Evolutionary conservation across 2,888 invertebrate species (phyloP).

Genomic region (Lysandra bellargus): DNA sequence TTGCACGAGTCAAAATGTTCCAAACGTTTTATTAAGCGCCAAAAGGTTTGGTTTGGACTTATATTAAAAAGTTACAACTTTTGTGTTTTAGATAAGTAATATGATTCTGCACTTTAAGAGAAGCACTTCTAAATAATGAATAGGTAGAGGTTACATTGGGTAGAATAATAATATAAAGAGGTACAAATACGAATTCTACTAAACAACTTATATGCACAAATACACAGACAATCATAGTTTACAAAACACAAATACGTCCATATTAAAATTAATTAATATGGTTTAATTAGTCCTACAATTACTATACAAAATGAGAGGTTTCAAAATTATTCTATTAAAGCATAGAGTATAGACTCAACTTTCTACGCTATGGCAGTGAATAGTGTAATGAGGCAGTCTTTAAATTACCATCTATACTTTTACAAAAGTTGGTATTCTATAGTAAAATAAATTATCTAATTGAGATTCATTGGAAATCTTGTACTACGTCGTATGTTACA

Average conservation of each 20-base stretch:
- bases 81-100: neutral
- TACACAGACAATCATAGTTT: slow-evolving; percentile 7
- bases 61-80: neutral
- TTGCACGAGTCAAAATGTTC: neutral
- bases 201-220: slow-evolving; percentile 10
- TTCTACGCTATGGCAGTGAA: slow-evolving; percentile 74
- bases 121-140: slow-evolving; percentile 3
- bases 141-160: neutral
- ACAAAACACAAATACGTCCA: slow-evolving; percentile 31
- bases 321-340: slow-evolving; percentile 53
- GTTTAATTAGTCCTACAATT: slow-evolving; percentile 25
- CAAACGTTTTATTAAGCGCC: neutral
- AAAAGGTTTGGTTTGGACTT: neutral
- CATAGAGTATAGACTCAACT: slow-evolving; percentile 59
- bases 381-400: slow-evolving; percentile 70
- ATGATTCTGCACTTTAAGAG: neutral
- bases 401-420: slow-evolving; percentile 46
- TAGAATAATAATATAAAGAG: neutral
- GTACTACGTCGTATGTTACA: slow-evolving; percentile 56
- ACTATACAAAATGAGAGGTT: slow-evolving; percentile 31
- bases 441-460: slow-evolving; percentile 61
- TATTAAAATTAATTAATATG: slow-evolving; percentile 17
- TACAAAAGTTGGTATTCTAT: slow-evolving; percentile 42
- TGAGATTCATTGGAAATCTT: slow-evolving; percentile 80
- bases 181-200: neutral